Conservation (phyloP, 2,888 invertebrate genomes). For the Ichneumon xanthorius region DNA sequence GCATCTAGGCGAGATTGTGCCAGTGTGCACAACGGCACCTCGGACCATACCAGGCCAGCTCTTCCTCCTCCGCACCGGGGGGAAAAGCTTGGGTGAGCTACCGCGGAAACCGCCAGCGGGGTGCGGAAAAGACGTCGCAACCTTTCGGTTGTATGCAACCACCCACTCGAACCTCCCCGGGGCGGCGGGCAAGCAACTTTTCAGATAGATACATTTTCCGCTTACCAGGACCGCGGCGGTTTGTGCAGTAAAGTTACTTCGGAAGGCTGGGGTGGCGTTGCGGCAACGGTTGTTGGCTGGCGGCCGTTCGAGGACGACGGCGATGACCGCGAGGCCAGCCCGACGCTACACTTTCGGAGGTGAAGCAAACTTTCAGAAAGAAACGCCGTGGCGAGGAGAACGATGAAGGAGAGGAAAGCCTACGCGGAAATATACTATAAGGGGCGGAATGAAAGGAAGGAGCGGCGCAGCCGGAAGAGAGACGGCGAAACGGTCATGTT, state of each 20-base stretch:
- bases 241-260: conserved; percentile 76
- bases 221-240: conserved; percentile 70
- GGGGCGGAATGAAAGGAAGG: too few species aligned
- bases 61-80: conserved; percentile 16
- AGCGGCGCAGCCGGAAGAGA: too few species aligned
- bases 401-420: conserved; percentile 30
- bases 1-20: conserved; percentile 42
- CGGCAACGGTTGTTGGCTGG: conserved; percentile 16
- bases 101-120: conserved; percentile 51
- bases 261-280: conserved; percentile 43
- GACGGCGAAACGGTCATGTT: conserved; percentile 72
- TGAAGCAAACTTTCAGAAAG: conserved; percentile 28
- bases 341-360: conserved; percentile 16
- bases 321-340: conserved; percentile 27
- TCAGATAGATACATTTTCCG: conserved; percentile 79
- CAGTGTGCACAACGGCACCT: conserved; percentile 41
- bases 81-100: conserved; percentile 15
- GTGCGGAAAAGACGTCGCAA: conserved; percentile 10
- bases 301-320: conserved; percentile 33
- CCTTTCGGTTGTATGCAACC: conserved; percentile 29
- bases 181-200: conserved; percentile 72
- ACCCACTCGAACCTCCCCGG: conserved; percentile 20
- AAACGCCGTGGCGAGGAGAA: not conserved
- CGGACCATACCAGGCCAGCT: conserved; percentile 29
- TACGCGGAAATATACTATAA: conserved; percentile 70